Base-by-base conservation (phyloP, 2,888 invertebrate species). In the Andricus quercusramuli region DNA sequence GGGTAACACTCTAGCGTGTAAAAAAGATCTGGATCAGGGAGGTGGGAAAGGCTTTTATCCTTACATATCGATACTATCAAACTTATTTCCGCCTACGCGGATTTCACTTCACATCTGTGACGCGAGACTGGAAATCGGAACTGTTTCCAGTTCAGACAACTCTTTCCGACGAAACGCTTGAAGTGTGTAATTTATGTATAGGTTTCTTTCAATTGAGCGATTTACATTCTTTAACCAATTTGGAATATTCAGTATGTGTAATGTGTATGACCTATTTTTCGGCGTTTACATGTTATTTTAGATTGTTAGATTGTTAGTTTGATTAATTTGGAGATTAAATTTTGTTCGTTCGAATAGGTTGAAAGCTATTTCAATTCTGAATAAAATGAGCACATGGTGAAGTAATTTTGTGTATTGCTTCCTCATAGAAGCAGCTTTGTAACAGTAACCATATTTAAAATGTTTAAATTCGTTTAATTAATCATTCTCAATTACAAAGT, bases 31-130 rank as follows among this genome's bases (percentile, higher is more conserved):
- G 77, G 82, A 85, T 86, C 83, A 81, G 74, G 74, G 82, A 85
- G 83, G 81, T 82, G 81, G 68, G 79, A 79, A 62, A 74, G 81
- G 78, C 37, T 70, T 81, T 85, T 85, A 85, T 85, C 85, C 79
- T 62, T 56, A 76, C 11, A 51, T 32, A 83, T 85, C 85, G 80
- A 32, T 76, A 79, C 56, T 74, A 68, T 37, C 77, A 37, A 25
- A 74, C 81, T 17, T 3, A 79, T 82, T 83, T 84, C 81, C 79
- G 79, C 80, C 66, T 67, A 37, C 79, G 79, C 74, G 76, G 78
- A 76, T 78, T 56, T 56, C 32, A 74, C 32, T 32, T 74, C 51
- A 56, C 74, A 74, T 74, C 74, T 74, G 74, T 56, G 74, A 56
- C 74, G 51, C n/a, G 32, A 62, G 25, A 22, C 20, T 74, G 44